Percentiles rank a stretch among this genome's conserved stretches.
phyloP scores from a whole-genome alignment of 92 coral and sea anemone genomes.

The Chrysogorgia sp. region DNA sequence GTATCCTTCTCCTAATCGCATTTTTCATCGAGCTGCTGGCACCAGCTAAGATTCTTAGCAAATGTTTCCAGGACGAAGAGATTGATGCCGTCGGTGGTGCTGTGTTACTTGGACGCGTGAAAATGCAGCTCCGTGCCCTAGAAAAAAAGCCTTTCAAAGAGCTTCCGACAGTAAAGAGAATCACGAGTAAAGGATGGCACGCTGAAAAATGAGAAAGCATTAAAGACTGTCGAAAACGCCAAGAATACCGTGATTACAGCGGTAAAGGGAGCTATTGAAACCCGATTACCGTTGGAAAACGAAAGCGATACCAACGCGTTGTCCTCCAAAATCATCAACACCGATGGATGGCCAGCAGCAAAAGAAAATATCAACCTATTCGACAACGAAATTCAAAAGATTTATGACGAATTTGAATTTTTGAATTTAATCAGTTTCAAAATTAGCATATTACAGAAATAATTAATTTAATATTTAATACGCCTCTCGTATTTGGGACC shows the following conservation, averaged over 20 bases:
- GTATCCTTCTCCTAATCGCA: conserved; percentile 55
- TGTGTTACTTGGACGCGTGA: conserved; percentile 51
- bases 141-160: conserved; percentile 46
- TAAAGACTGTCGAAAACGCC: conserved; percentile 40
- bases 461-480: too few relatives aligned
- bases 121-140: conserved; percentile 61
- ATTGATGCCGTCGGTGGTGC: conserved; percentile 48
- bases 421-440: too few relatives aligned
- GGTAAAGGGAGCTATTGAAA: conserved; percentile 64
- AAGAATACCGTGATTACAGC: conserved; percentile 53
- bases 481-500: too few relatives aligned
- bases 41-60: conserved; percentile 63
- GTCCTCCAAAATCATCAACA: conserved; percentile 47
- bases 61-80: conserved; percentile 58
- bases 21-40: conserved; percentile 54
- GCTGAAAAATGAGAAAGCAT: conserved; percentile 52
- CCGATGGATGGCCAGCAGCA: conserved; percentile 65
- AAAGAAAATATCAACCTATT: conserved; percentile 33
- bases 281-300: conserved; percentile 67
- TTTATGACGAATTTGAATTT: too few relatives aligned
- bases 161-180: conserved; percentile 63
- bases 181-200: conserved; percentile 53
- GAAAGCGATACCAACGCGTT: conserved; percentile 30
- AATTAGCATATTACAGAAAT: too few relatives aligned
- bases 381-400: too few relatives aligned